phyloP scores from a whole-genome alignment of 2,797 vertebrate species.

The Nothura maculosa region DNA sequence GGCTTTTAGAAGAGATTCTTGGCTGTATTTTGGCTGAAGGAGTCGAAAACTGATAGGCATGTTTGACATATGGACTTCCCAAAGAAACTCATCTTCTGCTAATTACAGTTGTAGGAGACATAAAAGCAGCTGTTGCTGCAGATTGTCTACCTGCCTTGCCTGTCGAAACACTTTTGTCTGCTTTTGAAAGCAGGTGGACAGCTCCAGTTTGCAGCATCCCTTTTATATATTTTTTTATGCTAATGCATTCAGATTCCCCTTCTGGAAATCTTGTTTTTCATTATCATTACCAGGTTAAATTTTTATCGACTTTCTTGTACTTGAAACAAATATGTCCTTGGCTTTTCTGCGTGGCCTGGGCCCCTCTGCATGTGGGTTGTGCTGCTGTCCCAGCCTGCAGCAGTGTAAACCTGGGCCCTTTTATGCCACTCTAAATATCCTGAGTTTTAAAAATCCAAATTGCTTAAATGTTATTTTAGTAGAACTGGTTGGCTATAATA shows the following conservation, averaged over 20 bases:
- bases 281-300: conserved; percentile 7
- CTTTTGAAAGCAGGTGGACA: conserved; percentile 10
- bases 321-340: too few species aligned
- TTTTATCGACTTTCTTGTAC: conserved; percentile 26
- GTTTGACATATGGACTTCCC: not conserved
- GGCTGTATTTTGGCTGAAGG: not conserved
- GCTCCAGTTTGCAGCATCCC: not conserved
- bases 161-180: not conserved
- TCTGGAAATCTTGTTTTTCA: not conserved
- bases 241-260: conserved; percentile 30
- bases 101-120: not conserved
- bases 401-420: too few species aligned
- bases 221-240: conserved; percentile 22
- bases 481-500: too few species aligned
- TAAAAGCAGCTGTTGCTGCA: not conserved
- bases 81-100: not conserved
- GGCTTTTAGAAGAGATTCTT: not conserved
- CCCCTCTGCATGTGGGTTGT: too few species aligned
- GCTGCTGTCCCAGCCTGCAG: too few species aligned
- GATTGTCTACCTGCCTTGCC: not conserved
- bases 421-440: too few species aligned
- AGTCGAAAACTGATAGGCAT: not conserved
- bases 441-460: too few species aligned
- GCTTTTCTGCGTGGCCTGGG: too few species aligned
- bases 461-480: too few species aligned